Base-by-base conservation (phyloP, 92 coral and sea anemone species). In the Porites rus region DNA sequence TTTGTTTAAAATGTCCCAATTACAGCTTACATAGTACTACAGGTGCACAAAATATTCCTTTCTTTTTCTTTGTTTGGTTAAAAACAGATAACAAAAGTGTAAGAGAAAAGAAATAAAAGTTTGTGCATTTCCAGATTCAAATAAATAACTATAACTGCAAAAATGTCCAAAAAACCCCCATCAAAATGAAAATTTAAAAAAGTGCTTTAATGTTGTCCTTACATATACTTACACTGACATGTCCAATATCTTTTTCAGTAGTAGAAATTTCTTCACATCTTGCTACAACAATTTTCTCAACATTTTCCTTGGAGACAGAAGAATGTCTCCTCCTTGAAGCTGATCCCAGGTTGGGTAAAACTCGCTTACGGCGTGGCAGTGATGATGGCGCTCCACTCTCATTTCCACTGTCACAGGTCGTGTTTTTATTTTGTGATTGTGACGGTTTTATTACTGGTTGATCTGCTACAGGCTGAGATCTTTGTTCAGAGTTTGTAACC, bases 311-410 rank as follows among this genome's bases (percentile, higher is more conserved):
- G 19, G 96, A 88, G 17, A 83, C 64, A 72, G 94, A 91, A 14
- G 78, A 60, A 17, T 85, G 84, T 25, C 74, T 71, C 62, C 85
- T 91, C 74, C 91, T 91, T 79, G 87, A 74, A 18, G 94, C 92
- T 18, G 88, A 84, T 17, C 92, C 94, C 65, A 93, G 83, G 73
- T 91, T 93, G 43, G 96, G 96, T 65, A 91, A 59, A 18, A 93
- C 94, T 54, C 96, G 87, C 66, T 89, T 93, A 51, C 96, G 94
- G 9, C 94, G 84, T 31, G 82, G 75, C 10, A 79, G 18, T 8
- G 93, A 86, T 13, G 80, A 78, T 61, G 73, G 69, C 17, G 84
- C 21, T 8, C 86, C 84, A 66, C 81, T 28, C 17, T 69, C 86
- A 31, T 2, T 19, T 31, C 58, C 51, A 56, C 6, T 56, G 66